Conservation (phyloP, 1,140 invertebrate genomes). For the Pseudomyrmex gracilis region DNA sequence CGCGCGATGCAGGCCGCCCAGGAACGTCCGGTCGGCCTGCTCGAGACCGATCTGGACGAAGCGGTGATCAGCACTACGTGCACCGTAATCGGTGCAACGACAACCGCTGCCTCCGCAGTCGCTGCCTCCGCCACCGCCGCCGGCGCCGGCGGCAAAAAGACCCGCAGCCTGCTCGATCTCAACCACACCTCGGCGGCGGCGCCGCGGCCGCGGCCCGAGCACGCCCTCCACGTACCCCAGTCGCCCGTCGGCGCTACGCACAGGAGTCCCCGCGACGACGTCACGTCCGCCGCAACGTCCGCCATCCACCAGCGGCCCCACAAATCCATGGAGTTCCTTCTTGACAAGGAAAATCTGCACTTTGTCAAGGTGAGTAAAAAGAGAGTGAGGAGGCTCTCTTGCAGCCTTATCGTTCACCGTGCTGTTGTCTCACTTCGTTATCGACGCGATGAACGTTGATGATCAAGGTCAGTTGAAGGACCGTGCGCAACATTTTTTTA, state of each 20-base stretch:
- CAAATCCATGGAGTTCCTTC: constrained; percentile 97
- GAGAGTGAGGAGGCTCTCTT: background rate
- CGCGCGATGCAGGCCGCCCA: constrained; percentile 84
- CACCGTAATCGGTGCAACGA: background rate
- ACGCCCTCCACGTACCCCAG: constrained; percentile 82
- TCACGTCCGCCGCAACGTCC: constrained; percentile 70
- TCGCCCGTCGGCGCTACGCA: constrained; percentile 79
- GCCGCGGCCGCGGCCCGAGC: constrained; percentile 76
- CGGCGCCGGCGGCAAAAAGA: constrained; percentile 87
- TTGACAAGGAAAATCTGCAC: constrained; percentile 94
- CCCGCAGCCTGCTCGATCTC: constrained; percentile 92
- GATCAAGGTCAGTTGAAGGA: background rate
- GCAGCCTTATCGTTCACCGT: background rate
- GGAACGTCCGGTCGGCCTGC: constrained; percentile 87
- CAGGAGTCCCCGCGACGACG: constrained; percentile 75
- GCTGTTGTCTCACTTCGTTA: background rate
- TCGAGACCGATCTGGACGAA: constrained; percentile 95
- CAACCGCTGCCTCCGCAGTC: constrained; percentile 83
- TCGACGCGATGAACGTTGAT: no score
- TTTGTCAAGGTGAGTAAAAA: constrained; percentile 88
- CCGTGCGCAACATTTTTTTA: background rate
- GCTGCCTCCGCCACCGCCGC: constrained; percentile 78
- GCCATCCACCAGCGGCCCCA: constrained; percentile 88
- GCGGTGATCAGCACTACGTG: constrained; percentile 75
- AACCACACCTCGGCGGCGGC: constrained; percentile 85